These are phyloP conservation scores for Melanotaenia boesemani DNA, from an alignment of 2,797 vertebrate species.

Conservation along the genomic window DNA sequence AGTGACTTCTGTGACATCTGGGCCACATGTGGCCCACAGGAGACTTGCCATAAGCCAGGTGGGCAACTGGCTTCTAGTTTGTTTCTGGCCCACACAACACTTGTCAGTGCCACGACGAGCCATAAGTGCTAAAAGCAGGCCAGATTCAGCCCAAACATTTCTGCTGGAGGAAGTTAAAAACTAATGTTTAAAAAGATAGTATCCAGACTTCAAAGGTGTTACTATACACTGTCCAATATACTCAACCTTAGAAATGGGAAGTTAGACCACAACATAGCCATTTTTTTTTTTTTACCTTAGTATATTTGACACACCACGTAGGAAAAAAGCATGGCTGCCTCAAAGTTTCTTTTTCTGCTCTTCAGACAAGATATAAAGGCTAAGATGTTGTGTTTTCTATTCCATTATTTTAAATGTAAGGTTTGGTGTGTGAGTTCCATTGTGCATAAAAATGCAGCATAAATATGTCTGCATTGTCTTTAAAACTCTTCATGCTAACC, in stretches of 20 bases:
- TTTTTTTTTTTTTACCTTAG: no score
- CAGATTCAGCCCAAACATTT: no score
- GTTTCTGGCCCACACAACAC: no score
- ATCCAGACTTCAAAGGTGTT: background rate
- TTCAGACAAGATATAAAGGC: background rate
- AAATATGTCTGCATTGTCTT: background rate
- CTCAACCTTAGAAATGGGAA: background rate
- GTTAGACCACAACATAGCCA: background rate
- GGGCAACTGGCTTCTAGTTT: no score
- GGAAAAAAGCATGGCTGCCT: background rate
- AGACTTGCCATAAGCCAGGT: no score
- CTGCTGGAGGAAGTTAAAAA: no score
- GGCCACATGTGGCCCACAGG: no score
- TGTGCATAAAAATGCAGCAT: background rate
- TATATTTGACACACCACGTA: background rate
- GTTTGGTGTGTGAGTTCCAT: background rate
- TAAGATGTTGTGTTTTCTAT: background rate
- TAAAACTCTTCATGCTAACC: background rate
- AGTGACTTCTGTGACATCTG: no score
- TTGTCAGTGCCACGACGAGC: no score
- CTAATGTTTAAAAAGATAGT: background rate
- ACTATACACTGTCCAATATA: background rate
- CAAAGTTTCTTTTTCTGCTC: background rate
- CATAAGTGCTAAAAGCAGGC: no score
- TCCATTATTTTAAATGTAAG: background rate